Base-by-base conservation (phyloP, 1,140 invertebrate genomes). In the Vollenhovia emeryi region DNA sequence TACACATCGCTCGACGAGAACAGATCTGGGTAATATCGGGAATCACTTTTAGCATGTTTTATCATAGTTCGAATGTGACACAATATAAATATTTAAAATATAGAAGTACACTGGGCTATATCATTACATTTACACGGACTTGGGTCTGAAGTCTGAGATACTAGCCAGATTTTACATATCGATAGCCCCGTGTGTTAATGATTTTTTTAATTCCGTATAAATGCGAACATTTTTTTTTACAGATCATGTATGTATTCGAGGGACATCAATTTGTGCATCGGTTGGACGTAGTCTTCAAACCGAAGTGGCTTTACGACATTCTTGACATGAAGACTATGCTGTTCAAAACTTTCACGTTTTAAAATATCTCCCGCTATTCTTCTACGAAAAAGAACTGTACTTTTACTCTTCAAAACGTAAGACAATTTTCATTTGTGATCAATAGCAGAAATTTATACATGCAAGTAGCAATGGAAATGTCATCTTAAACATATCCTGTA, bases 231-330 rank as follows among this genome's bases (percentile, higher is more conserved):
- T 2, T 48, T 36, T 64, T 36, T 15, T 40, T 40, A 79, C 33
- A 92, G 92, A 83, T 93, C 5, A 87, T 76, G 7, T 93, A 92
- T 27, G 21, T 88, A 33, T 91, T 92, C 30, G 91, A 93, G 73
- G 91, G 91, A 60, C 66, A 88, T n/a, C 79, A 87, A 7, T 90
- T 90, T 59, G 30, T 84, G 4, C 91, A 93, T 68, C 50, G 68
- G 0, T 62, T 91, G 13, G 57, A 74, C 21, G 74, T 86, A 43
- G n/a, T 59, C 3, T 92, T 93, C 48, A 85, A 87, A 64, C 87
- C 91, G 2, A 90, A 91, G 59, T 93, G 89, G 89, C 66, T 93
- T 9, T 91, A 91, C 60, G 91, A 92, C 40, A 60, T 91, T 64
- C 59, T 92, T 3, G 90, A 92, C 11, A 86, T 91, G 79, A 92